Evolutionary conservation across 2,797 vertebrate species (phyloP).

Genomic region (Distichodus sexfasciatus): DNA sequence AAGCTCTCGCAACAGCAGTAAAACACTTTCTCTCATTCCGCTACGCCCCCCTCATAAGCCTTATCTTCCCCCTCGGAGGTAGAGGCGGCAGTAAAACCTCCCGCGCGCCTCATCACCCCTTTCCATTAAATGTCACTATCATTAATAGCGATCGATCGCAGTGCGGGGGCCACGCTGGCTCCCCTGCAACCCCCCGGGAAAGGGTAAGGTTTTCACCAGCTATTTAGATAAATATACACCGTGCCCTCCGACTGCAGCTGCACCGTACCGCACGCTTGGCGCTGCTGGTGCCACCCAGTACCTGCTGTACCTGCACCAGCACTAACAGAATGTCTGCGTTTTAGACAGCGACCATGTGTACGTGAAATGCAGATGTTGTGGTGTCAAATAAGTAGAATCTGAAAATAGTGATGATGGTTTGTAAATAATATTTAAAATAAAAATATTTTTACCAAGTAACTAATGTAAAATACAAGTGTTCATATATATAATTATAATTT

Average conservation of each 20-base stretch:
- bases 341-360: not conserved
- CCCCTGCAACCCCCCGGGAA: conserved; percentile 28
- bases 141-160: conserved; percentile 56
- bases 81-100: conserved; percentile 33
- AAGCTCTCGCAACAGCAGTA: conserved; percentile 51
- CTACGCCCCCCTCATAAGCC: conserved; percentile 33
- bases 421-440: too few species aligned
- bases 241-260: not conserved
- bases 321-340: not conserved
- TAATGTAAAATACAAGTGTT: too few species aligned
- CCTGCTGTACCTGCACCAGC: not conserved
- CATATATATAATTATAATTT: too few species aligned
- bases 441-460: too few species aligned
- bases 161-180: conserved; percentile 35
- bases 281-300: not conserved
- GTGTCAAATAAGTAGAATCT: too few species aligned
- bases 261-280: too few species aligned
- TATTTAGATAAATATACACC: conserved; percentile 33
- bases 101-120: conserved; percentile 47
- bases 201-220: conserved; percentile 33
- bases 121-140: conserved; percentile 59
- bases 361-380: too few species aligned
- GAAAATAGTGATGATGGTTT: too few species aligned
- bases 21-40: conserved; percentile 53
- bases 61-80: conserved; percentile 41